A percentile compares a stretch with the other conserved stretches of the same genome.
Evolutionary conservation across 1,140 invertebrate genomes (phyloP).

Genomic region (Apolygus lucorum): DNA sequence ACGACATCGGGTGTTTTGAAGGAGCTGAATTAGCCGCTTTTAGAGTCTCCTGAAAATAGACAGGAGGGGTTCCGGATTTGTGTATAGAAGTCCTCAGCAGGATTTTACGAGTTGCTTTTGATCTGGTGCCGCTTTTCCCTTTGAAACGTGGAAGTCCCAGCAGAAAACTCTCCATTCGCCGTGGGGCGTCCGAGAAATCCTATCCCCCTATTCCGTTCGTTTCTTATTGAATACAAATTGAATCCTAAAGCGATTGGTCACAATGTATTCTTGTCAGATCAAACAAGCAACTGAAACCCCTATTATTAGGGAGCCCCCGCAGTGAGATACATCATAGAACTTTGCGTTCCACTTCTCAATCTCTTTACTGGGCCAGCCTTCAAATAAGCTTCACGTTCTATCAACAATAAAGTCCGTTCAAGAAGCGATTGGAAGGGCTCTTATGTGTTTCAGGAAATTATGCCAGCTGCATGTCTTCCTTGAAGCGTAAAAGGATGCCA

Average conservation of each 20-base stretch:
- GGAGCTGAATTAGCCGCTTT: slow-evolving; percentile 9
- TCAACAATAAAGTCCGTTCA: background rate
- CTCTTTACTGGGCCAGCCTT: background rate
- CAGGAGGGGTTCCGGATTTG: slow-evolving; percentile 7
- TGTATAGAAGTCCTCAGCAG: slow-evolving; percentile 6
- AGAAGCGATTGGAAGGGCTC: no score
- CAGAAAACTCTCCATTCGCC: background rate
- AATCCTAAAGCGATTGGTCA: slow-evolving; percentile 15
- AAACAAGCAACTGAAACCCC: background rate
- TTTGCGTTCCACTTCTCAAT: background rate
- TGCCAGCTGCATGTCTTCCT: background rate
- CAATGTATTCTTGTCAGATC: slow-evolving; percentile 14
- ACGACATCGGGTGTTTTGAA: background rate
- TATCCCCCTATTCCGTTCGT: background rate
- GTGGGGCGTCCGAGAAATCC: background rate
- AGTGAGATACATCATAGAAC: background rate
- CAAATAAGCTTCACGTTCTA: background rate
- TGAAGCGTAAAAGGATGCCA: background rate
- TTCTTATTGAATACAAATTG: slow-evolving; percentile 8
- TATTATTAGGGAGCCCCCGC: slow-evolving; percentile 1
- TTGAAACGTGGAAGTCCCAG: background rate
- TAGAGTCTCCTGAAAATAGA: background rate
- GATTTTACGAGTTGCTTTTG: background rate
- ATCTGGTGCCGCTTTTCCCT: background rate
- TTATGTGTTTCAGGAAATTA: background rate